A percentile compares a stretch with the other conserved stretches of the same genome.
Evolutionary conservation across 2,888 invertebrate genomes (phyloP).

Genomic region (Rhodophaea formosa): DNA sequence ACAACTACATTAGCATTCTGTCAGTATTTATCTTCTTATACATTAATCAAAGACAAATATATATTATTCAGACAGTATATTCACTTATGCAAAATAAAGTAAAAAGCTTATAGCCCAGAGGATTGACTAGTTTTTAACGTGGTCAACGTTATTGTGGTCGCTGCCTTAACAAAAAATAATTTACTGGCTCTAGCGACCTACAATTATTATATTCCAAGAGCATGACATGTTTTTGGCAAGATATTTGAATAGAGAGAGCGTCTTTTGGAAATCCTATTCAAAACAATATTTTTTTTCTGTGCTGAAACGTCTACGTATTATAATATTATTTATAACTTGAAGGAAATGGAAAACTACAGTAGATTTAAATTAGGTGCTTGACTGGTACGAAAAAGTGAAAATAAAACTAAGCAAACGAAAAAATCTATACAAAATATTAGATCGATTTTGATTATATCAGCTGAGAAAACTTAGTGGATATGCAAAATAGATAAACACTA

Average conservation of each 20-base stretch:
- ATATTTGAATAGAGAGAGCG: slow-evolving; percentile 57
- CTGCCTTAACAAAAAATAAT: slow-evolving; percentile 27
- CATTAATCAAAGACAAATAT: background rate
- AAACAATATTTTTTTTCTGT: too few relatives aligned
- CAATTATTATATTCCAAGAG: slow-evolving; percentile 32
- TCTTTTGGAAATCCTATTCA: slow-evolving; percentile 35
- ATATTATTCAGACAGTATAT: slow-evolving; percentile 36
- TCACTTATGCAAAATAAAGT: slow-evolving; percentile 39
- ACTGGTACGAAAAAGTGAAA: too few relatives aligned
- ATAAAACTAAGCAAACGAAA: too few relatives aligned
- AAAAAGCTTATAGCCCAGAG: slow-evolving; percentile 36
- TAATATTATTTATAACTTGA: too few relatives aligned
- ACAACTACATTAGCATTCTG: slow-evolving; percentile 43
- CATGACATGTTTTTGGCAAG: slow-evolving; percentile 67
- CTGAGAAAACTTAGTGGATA: slow-evolving; percentile 20
- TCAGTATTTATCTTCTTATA: slow-evolving; percentile 32
- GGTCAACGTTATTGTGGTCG: slow-evolving; percentile 32
- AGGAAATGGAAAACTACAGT: too few relatives aligned
- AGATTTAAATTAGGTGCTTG: too few relatives aligned
- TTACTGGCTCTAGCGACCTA: slow-evolving; percentile 32
- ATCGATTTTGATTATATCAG: too few relatives aligned
- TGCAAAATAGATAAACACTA: slow-evolving; percentile 38
- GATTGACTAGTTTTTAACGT: slow-evolving; percentile 56
- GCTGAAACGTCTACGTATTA: too few relatives aligned
- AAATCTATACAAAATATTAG: too few relatives aligned